Base-by-base conservation (phyloP, 2,113 vertebrate species). In the Forbesichthys agassizii region DNA sequence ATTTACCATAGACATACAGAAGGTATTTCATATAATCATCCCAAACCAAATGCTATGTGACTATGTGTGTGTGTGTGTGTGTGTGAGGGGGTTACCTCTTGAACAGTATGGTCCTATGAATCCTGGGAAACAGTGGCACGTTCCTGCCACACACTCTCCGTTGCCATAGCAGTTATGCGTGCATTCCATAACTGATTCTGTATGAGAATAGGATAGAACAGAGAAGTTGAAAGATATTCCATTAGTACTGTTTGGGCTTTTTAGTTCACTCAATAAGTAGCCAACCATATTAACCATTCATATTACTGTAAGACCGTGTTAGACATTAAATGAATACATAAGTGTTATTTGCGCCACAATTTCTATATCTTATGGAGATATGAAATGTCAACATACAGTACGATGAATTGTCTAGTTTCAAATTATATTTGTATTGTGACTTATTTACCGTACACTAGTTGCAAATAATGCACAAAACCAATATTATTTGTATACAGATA, bases 71-170 rank as follows among this genome's bases (percentile, higher is more conserved):
- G 36, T 42, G 36, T 42, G 5, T 42, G 5, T 42, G 36, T 42
- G 60, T 27, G 6, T 16, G n/a, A 0, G 33, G 51, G 14, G 51
- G 85, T 83, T 94, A 98, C 98, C 96, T 98, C 96, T 94, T 0
- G 96, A 98, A 86, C 98, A 99, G 90, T 98, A 96, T 0, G 96
- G 96, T 74, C 97, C 98, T 58, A 98, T 95, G 91, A 99, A 99
- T 68, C 98, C 97, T 42, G 98, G 93, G 81, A 99, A 99, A 91
- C 98, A 99, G 89, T 96, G 96, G 81, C 98, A 99, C 14, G 95
- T 94, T 86, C 97, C 98, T 54, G 97, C 96, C 77, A 98, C 93
- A 67, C 98, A 99, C 87, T 99, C 98, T 14, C 98, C 98, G 64
- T 99, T 99, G 66, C 98, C 96, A 80, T 98, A 96, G 82, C 98